Base-by-base conservation (phyloP, 2,113 vertebrate genomes). In the Progne subis region DNA sequence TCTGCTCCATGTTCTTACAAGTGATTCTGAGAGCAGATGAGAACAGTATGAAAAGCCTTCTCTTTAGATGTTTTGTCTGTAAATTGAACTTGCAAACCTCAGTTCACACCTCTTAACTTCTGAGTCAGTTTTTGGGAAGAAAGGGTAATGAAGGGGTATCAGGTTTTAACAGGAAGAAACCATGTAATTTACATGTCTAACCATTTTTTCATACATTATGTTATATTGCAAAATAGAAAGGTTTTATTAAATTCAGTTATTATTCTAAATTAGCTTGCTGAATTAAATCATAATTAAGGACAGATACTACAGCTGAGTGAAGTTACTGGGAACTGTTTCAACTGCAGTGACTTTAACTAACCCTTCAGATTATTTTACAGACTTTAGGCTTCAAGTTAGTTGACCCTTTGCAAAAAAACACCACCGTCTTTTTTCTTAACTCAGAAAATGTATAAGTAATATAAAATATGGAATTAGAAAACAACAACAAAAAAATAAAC, bases 171-270 rank as follows among this genome's bases (percentile, higher is more conserved):
- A 78, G 60, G 47, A 91, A 89, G 29, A 87, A 52, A 89, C 56
- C 29, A 76, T 12, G 24, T 63, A 95, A 90, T 95, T 93, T 86
- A 81, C 41, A 80, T 2, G 8, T 74, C 79, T 81, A 94, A 59
- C 39, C 46, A 77, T 90, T 93, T 93, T 59, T 4, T 55, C 69
- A 93, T 92, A 88, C 34, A 29, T 65, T 74, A 69, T 72, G 43
- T 82, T 59, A 93, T 59, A 88, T 21, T 78, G 68, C 69, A 94
- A 95, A 95, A 86, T 26, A 92, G 24, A 85, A 90, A 85, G 20
- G 19, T 64, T 94, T 91, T 90, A 56, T 71, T 76, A 70, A 82
- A 82, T 94, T 76, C 26, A 79, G 15, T 64, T 94, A 94, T 56
- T 90, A 86, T 61, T 86, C 60, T 87, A 88, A 83, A 90, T 90